Evolutionary conservation across 2,797 vertebrate genomes (phyloP), one percentile per base, ranked within the genome.

Genomic region (Sternarchorhynchus goeldii): DNA sequence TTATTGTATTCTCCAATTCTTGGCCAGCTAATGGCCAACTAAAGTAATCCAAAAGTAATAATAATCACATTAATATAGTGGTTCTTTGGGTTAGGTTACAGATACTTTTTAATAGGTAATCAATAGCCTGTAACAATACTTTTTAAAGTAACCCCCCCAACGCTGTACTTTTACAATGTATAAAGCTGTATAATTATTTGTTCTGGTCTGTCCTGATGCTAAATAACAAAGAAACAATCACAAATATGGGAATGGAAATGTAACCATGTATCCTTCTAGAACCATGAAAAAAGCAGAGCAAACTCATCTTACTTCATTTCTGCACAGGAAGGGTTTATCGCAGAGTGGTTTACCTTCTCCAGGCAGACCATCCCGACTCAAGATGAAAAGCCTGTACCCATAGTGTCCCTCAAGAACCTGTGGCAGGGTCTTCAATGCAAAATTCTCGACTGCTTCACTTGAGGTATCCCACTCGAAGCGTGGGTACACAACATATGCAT

Each of bases 341-440:
- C 4, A 2, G 5, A 55, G 7, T 4, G 18, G 10, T 91, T 87
- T 87, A 97, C 96, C 95, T 92, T 95, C 90, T 45, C 97, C 97
- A 0, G 93, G 94, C 12, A 91, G 85, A 78, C 94, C 93, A 85
- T 98, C 95, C 2, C 96, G 93, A 59, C 94, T 94, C 65, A 91
- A 87, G 78, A 98, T 96, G 84, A 96, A 98, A 21, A 98, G 94
- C 60, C 90, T 95, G 90, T 96, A 97, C 21, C 95, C 96, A 70
- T 93, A 96, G 25, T 90, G 87, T 18, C 88, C 92, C 88, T 98
- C 96, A 86, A 98, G 87, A 57, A 97, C 94, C 45, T 94, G 89
- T 32, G 96, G 95, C 31, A 98, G 81, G 4, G 92, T 87, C 55
- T 94, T 92, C 75, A 96, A 86, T 17, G 93, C 94, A 86, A 98